These are phyloP conservation scores for Thumatha senex DNA, from an alignment of 2,888 invertebrate species.

Conservation along the genomic window DNA sequence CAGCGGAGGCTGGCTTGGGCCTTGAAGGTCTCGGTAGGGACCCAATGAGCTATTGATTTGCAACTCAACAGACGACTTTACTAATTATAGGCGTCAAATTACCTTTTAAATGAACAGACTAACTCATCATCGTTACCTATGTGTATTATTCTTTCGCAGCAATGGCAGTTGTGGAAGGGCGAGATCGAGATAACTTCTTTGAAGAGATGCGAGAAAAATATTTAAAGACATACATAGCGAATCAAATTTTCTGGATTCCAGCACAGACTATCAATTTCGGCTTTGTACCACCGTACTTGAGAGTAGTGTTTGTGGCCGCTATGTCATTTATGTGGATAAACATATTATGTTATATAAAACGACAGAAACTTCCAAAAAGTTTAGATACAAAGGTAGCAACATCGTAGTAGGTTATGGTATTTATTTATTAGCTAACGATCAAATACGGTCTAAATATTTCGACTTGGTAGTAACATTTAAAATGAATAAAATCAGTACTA, in stretches of 20 bases:
- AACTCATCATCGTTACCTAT: no score
- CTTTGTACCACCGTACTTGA: slow-evolving; percentile 87
- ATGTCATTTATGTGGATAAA: slow-evolving; percentile 94
- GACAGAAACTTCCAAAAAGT: slow-evolving; percentile 56
- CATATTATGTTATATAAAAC: slow-evolving; percentile 91
- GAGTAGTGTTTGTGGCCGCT: slow-evolving; percentile 91
- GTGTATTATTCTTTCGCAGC: slow-evolving; percentile 69
- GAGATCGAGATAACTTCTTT: slow-evolving; percentile 85
- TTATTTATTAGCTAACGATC: not conserved
- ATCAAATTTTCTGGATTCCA: slow-evolving; percentile 93
- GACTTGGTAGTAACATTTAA: not conserved
- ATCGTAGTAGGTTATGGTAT: not conserved
- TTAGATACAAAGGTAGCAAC: not conserved
- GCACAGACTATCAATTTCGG: slow-evolving; percentile 91
- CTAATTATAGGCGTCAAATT: no score
- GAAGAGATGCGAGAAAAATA: slow-evolving; percentile 89
- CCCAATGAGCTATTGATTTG: no score
- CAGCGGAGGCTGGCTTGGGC: no score
- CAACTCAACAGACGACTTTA: no score
- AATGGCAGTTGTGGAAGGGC: slow-evolving; percentile 89
- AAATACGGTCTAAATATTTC: no score
- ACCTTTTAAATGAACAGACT: no score
- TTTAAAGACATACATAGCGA: slow-evolving; percentile 87
- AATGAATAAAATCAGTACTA: no score
- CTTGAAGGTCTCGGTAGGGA: no score